These are phyloP conservation scores for Haliaeetus leucogaster DNA, from an alignment of 2,113 vertebrate species.

Conservation along the genomic window DNA sequence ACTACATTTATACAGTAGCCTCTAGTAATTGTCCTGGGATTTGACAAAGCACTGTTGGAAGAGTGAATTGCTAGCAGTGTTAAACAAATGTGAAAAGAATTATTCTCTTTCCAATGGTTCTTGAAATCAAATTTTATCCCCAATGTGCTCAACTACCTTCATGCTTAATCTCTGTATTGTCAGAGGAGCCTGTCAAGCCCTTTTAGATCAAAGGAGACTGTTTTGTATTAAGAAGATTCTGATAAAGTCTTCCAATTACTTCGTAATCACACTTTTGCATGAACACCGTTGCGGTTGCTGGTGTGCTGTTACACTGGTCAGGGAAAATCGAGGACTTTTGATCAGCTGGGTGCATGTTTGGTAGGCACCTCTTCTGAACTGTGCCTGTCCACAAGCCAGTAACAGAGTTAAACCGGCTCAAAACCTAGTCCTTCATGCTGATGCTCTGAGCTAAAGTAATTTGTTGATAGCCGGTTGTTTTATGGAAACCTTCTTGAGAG, in stretches of 20 bases:
- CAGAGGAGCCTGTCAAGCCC: background rate
- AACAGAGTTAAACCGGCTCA: background rate
- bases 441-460: background rate
- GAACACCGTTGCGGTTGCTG: background rate
- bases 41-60: background rate
- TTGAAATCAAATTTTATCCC: conserved; percentile 6
- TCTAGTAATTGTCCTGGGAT: background rate
- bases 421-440: background rate
- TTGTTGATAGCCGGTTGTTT: background rate
- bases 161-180: background rate
- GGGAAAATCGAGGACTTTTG: background rate
- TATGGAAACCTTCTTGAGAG: background rate
- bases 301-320: background rate
- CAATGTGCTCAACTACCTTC: background rate
- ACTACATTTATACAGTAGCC: background rate
- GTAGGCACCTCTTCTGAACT: background rate
- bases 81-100: background rate
- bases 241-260: background rate
- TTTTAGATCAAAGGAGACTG: background rate
- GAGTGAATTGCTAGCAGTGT: background rate
- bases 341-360: background rate
- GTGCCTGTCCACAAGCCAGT: background rate
- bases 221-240: background rate
- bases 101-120: background rate
- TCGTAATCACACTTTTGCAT: background rate